These are phyloP conservation scores for Carterocephalus palaemon DNA, from an alignment of 2,888 invertebrate species.

Conservation along the genomic window DNA sequence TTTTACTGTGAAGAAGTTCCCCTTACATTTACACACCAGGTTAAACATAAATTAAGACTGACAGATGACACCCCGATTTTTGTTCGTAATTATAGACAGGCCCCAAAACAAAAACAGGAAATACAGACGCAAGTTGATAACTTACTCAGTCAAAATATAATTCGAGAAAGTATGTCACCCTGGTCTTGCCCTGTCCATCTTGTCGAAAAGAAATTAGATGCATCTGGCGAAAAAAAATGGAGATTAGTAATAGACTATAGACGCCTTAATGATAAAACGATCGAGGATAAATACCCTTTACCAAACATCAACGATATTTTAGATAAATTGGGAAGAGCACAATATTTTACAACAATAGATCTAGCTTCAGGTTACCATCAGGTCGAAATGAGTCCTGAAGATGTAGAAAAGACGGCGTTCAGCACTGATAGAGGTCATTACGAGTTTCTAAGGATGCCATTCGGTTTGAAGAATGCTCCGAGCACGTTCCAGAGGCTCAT, in stretches of 20 bases:
- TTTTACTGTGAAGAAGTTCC: slow-evolving; percentile 41
- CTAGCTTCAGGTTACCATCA: slow-evolving; percentile 36
- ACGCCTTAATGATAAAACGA: slow-evolving; percentile 29
- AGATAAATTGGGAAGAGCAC: slow-evolving; percentile 32
- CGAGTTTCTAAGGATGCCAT: slow-evolving; percentile 43
- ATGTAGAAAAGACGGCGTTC: slow-evolving; percentile 38
- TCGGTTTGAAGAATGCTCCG: slow-evolving; percentile 41
- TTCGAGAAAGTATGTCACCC: slow-evolving; percentile 30
- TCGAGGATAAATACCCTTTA: slow-evolving; percentile 36
- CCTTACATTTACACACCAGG: slow-evolving; percentile 37
- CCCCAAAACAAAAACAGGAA: slow-evolving; percentile 30
- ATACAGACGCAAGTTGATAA: slow-evolving; percentile 31
- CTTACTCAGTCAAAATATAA: slow-evolving; percentile 32
- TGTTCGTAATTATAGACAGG: slow-evolving; percentile 29
- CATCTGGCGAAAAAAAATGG: slow-evolving; percentile 32
- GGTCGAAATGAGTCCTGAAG: slow-evolving; percentile 28
- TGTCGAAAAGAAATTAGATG: slow-evolving; percentile 33
- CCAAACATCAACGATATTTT: slow-evolving; percentile 30
- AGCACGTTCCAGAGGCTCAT: slow-evolving; percentile 44
- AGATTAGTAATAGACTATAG: slow-evolving; percentile 32
- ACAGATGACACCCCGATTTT: slow-evolving; percentile 30
- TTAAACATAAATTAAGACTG: slow-evolving; percentile 44
- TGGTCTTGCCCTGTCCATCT: slow-evolving; percentile 33
- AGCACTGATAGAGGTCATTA: slow-evolving; percentile 37
- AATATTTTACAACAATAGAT: slow-evolving; percentile 36